phyloP scores from a whole-genome alignment of 2,797 vertebrate genomes.

The Cuculus canorus region DNA sequence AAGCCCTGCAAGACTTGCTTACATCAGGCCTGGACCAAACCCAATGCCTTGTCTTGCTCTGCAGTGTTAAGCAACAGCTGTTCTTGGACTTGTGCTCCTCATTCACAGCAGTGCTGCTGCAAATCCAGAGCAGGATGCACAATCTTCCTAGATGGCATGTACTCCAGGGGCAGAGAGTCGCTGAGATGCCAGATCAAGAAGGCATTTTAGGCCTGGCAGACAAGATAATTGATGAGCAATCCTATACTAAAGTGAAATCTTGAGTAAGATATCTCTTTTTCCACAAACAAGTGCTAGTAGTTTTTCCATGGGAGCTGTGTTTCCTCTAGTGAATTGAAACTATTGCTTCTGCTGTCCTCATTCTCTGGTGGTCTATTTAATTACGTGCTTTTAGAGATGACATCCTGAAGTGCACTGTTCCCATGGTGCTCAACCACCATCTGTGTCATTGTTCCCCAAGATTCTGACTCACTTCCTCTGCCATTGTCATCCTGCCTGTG shows the following conservation, averaged over 20 bases:
- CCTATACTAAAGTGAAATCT: neutral
- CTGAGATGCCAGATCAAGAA: neutral
- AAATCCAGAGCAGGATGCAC: neutral
- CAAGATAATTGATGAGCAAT: neutral
- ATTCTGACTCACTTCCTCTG: neutral
- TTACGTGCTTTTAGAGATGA: neutral
- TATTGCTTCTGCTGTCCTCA: neutral
- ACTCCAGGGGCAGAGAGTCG: neutral
- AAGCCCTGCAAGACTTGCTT: constrained; percentile 39
- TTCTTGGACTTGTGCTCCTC: constrained; percentile 9
- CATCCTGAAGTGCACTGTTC: rapidly evolving
- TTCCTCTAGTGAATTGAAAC: neutral
- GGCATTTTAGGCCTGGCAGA: neutral
- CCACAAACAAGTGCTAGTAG: neutral
- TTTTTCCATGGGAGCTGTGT: neutral
- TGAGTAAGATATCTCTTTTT: neutral
- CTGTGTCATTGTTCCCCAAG: neutral
- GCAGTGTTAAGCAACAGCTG: constrained; percentile 11
- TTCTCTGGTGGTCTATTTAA: constrained; percentile 1
- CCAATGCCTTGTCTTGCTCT: constrained; percentile 35
- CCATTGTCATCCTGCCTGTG: neutral
- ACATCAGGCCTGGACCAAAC: constrained; percentile 54
- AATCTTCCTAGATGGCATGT: neutral
- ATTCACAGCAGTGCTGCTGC: neutral
- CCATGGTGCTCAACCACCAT: neutral